Evolutionary conservation across 2,888 invertebrate genomes (phyloP), one percentile per base, ranked within the genome.

Genomic region (Icerya purchasi): DNA sequence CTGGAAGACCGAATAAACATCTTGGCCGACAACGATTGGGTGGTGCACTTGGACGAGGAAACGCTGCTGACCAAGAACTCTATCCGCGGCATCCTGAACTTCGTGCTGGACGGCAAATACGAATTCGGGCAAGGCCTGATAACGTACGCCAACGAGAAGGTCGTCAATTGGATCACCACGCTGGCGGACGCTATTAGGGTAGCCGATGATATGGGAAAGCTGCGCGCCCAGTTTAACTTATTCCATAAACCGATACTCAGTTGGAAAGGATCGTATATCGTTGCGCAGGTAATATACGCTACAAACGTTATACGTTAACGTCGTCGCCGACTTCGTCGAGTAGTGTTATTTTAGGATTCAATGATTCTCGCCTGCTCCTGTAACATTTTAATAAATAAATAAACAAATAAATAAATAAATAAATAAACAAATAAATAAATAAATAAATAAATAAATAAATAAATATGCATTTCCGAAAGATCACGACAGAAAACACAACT

Each of bases 221-320:
- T 96, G 59, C 78, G 92, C 67, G 77, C 91, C 64, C 94, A 94
- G 71, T 92, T 96, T 70, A 84, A 84, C 68, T 75, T 88, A 72
- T 93, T 96, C 71, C 92, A 94, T 71, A 89, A 87, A 70, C 94
- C 96, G 20, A 75, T 93, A 60, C 93, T 96, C 72, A 92, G 93
- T 72, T 94, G 94, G 93, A 96, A 96, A 74, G 96, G 96, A 62
- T 94, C 94, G 53, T 96, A 86, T 74, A 94, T 96, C 64, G 93
- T 96, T 10, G 92, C 93, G 63, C 91, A 91, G 82, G 90, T 90
- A 71, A 73, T 72, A 66, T 20, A 36, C 36, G n/a, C n/a, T n/a
- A n/a, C n/a, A n/a, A n/a, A n/a, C n/a, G n/a, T n/a, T n/a, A n/a
- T n/a, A n/a, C n/a, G n/a, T n/a, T n/a, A n/a, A n/a, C n/a, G n/a